Conservation (phyloP, 2,797 vertebrate genomes). For the Centropyge bicolor region DNA sequence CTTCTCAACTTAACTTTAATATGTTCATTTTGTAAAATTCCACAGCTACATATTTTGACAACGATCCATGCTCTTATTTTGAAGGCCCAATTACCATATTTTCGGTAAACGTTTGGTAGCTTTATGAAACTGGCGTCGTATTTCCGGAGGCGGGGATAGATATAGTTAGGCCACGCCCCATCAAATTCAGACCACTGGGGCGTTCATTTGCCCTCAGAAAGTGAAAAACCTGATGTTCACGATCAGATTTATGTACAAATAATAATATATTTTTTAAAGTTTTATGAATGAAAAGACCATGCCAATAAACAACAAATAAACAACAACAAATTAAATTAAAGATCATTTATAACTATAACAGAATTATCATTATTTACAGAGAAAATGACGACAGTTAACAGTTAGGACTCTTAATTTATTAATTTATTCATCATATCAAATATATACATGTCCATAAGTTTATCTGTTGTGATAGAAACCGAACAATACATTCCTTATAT, state of each 20-base stretch:
- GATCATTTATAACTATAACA: background rate
- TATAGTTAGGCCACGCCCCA: conserved; percentile 26
- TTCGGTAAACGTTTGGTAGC: background rate
- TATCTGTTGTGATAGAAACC: background rate
- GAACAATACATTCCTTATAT: background rate
- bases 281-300: background rate
- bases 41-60: background rate
- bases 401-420: background rate
- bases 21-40: too few relatives aligned
- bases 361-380: background rate
- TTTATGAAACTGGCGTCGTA: background rate
- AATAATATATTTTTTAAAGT: background rate
- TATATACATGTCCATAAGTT: background rate
- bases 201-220: conserved; percentile 11
- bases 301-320: background rate
- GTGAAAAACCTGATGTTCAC: fast-evolving
- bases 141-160: conserved; percentile 46
- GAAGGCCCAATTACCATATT: background rate
- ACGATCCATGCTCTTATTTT: conserved; percentile 11
- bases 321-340: background rate
- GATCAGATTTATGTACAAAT: conserved; percentile 9
- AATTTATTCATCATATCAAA: conserved; percentile 2
- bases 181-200: conserved; percentile 6
- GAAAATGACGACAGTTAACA: background rate
- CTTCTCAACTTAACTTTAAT: too few relatives aligned